phyloP scores from a whole-genome alignment of 2,888 invertebrate species.

The Luperina testacea region DNA sequence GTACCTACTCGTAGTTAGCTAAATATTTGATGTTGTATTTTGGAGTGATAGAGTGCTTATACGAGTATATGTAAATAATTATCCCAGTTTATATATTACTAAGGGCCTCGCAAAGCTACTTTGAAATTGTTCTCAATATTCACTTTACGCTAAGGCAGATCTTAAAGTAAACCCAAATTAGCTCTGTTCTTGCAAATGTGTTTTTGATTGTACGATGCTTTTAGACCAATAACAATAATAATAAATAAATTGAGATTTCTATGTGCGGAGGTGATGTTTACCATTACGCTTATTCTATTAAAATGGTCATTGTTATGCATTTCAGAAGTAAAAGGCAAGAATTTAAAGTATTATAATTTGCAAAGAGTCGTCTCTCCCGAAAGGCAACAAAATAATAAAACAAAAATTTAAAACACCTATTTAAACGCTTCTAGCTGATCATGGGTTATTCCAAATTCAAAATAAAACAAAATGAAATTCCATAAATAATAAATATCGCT shows the following conservation, averaged over 20 bases:
- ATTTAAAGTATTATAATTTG: not conserved
- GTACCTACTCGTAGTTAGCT: constrained; percentile 21
- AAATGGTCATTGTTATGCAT: not conserved
- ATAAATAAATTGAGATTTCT: no score
- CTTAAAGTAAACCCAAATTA: not conserved
- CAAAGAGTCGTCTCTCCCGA: not conserved
- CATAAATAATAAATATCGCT: constrained; percentile 24
- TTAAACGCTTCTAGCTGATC: not conserved
- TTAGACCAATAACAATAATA: not conserved
- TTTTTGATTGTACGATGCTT: constrained; percentile 17
- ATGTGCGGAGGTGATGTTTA: not conserved
- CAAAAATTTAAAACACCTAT: not conserved
- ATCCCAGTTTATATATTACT: not conserved
- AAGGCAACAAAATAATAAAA: not conserved
- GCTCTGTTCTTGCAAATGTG: constrained; percentile 17
- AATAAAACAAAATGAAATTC: constrained; percentile 22
- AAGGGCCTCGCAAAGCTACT: not conserved
- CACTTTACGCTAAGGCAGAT: not conserved
- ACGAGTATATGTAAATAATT: constrained; percentile 8
- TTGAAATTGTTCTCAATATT: not conserved
- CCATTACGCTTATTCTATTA: not conserved
- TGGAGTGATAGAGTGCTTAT: constrained; percentile 24
- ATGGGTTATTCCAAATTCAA: constrained; percentile 16
- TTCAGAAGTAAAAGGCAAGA: not conserved
- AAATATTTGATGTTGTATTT: constrained; percentile 50